Evolutionary conservation across 2,888 invertebrate genomes (phyloP), one percentile per base, ranked within the genome.

Genomic region (Cremastinae sp.): DNA sequence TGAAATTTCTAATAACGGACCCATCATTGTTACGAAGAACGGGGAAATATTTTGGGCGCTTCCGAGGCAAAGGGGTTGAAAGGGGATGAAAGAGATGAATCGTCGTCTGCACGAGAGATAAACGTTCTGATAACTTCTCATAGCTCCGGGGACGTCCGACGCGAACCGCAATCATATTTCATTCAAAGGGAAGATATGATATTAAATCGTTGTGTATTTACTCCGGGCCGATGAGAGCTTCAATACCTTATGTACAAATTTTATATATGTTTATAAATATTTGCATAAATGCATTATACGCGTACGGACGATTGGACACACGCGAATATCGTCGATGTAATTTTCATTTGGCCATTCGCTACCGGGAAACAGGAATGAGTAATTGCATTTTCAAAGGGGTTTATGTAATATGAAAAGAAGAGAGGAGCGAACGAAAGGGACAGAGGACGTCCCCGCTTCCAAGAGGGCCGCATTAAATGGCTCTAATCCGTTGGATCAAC

Each of bases 1-100:
- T 87, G 85, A 88, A 87, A 88, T 87, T 87, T 86, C 85, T 87
- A 85, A 87, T 87, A 87, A 88, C 83, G 85, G 84, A 85, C 85
- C 20, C 20, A 87, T 87, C 86, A 87, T 88, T 87, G 86, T 86
- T 84, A 85, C 85, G 82, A 85, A 84, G 84, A 85, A 83, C 80
- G 51, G 58, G 28, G 41, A 22, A 59, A 59, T 43, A 12, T 39
- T 37, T 35, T 51, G 9, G 66, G 9, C 14, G 55, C 2, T 22
- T 14, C 49, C 39, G 39, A 7, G 1, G n/a, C n/a, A 43, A 58
- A 47, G 28, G 53, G 49, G 14, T 20, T 10, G 28, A 7, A 9
- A 53, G 22, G 8, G 35, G 20, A 22, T 9, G 5, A 18, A 22
- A 59, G 28, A 45, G 43, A 45, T 12, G 43, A 59, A 18, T 22